Evolutionary conservation across 2,888 invertebrate species (phyloP).

Genomic region (Lathronympha strigana): DNA sequence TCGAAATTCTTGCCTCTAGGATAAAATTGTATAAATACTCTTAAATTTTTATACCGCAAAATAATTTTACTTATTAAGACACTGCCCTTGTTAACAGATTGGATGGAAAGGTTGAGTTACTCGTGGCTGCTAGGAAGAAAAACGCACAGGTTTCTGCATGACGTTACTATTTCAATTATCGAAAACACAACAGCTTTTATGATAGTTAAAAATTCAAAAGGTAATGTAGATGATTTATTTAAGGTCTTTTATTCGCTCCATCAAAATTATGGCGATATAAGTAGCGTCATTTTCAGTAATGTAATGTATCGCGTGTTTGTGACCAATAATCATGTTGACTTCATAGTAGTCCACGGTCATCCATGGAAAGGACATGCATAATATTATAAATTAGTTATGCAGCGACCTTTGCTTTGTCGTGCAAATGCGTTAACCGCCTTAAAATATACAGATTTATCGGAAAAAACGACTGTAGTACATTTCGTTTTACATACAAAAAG

Average conservation of each 20-base stretch:
- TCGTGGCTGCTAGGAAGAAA: background rate
- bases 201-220: background rate
- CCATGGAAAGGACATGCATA: constrained; percentile 19
- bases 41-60: constrained; percentile 51
- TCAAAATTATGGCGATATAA: background rate
- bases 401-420: constrained; percentile 25
- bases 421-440: constrained; percentile 19
- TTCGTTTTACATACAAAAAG: background rate
- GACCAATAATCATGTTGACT: constrained; percentile 1
- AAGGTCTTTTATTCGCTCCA: background rate
- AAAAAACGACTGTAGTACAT: background rate
- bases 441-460: background rate
- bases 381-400: constrained; percentile 27
- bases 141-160: background rate
- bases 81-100: constrained; percentile 53
- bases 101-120: background rate
- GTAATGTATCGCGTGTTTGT: constrained; percentile 10
- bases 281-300: background rate
- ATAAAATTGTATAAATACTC: constrained; percentile 56
- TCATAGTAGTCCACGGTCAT: too few species aligned
- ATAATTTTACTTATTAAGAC: constrained; percentile 54
- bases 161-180: too few species aligned
- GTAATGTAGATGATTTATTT: background rate
- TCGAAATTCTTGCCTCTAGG: constrained; percentile 60
- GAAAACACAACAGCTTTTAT: too few species aligned